phyloP scores from a whole-genome alignment of 2,888 invertebrate species.

The Colostygia pectinataria region DNA sequence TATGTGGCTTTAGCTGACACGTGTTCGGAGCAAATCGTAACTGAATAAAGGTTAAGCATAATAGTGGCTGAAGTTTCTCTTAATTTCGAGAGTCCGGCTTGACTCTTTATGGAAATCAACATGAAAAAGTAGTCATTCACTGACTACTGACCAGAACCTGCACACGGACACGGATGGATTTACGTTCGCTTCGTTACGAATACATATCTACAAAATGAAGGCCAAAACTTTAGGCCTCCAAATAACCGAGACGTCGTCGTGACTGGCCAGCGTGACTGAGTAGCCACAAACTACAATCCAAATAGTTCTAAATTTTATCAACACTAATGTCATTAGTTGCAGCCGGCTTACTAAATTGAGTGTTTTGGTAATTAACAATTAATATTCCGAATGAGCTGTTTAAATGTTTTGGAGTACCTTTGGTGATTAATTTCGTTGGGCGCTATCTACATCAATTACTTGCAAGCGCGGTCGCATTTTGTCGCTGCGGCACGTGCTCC shows the following conservation, averaged over 20 bases:
- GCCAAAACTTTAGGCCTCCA: constrained; percentile 7
- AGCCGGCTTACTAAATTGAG: constrained; percentile 48
- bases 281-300: constrained; percentile 46
- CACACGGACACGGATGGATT: constrained; percentile 44
- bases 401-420: constrained; percentile 52
- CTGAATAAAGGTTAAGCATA: constrained; percentile 47
- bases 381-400: constrained; percentile 59
- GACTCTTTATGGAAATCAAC: constrained; percentile 49
- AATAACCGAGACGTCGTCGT: constrained; percentile 33
- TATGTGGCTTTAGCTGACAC: constrained; percentile 48
- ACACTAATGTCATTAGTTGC: constrained; percentile 51
- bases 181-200: constrained; percentile 24
- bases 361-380: constrained; percentile 63
- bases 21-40: constrained; percentile 60
- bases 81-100: constrained; percentile 50
- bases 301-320: constrained; percentile 48
- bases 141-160: constrained; percentile 45
- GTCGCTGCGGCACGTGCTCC: constrained; percentile 48
- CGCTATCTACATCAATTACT: constrained; percentile 42
- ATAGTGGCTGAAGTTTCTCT: constrained; percentile 46
- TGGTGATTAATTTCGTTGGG: constrained; percentile 52
- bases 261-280: constrained; percentile 52
- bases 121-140: constrained; percentile 47
- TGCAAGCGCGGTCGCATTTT: constrained; percentile 38
- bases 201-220: constrained; percentile 9